A percentile compares a stretch with the other conserved stretches of the same genome.
phyloP scores from a whole-genome alignment of 2,113 vertebrate genomes.

The Oenanthe oenanthe region DNA sequence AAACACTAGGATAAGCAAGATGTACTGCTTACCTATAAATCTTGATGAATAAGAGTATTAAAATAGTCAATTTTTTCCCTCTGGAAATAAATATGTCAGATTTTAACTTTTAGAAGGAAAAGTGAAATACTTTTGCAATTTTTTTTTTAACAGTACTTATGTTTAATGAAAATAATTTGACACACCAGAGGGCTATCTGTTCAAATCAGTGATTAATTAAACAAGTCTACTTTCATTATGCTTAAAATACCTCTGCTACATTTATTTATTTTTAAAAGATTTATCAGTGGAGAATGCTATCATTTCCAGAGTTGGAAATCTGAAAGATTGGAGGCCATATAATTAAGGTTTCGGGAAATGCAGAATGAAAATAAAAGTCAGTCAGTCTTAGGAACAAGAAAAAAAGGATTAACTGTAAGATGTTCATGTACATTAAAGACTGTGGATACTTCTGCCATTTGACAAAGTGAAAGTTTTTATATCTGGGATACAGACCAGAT shows the following conservation, averaged over 20 bases:
- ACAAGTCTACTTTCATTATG: not conserved
- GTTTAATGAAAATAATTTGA: not conserved
- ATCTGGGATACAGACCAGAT: not conserved
- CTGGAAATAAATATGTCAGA: not conserved
- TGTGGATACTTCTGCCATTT: not conserved
- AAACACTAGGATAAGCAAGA: not conserved
- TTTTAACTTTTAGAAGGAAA: not conserved
- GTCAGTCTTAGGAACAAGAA: not conserved
- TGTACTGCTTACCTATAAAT: rapidly evolving
- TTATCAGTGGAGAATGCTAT: not conserved
- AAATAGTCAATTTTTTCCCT: not conserved
- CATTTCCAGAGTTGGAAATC: not conserved
- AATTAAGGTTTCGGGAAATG: not conserved
- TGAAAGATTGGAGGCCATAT: not conserved
- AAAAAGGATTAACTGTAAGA: not conserved
- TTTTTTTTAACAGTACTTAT: not conserved
- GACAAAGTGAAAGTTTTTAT: not conserved
- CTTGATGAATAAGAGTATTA: not conserved
- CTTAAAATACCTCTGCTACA: not conserved
- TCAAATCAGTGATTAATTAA: not conserved
- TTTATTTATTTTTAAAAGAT: not conserved
- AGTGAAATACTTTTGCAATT: not conserved
- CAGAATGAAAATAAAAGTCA: not conserved
- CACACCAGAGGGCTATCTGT: not conserved
- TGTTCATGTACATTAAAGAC: not conserved